These are phyloP conservation scores for Galleria mellonella DNA, from an alignment of 1,140 invertebrate genomes.

Conservation along the genomic window DNA sequence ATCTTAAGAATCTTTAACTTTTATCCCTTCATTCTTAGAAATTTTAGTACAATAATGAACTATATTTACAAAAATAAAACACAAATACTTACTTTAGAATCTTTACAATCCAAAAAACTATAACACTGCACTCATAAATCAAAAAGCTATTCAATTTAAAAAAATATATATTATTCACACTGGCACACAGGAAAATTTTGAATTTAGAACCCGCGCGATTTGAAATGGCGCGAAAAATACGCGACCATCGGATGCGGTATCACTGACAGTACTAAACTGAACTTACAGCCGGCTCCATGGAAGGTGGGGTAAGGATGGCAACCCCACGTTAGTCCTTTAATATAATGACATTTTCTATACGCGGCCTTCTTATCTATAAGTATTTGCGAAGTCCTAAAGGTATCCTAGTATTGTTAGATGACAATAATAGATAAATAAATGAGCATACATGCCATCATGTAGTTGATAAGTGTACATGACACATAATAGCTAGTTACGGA, in stretches of 20 bases:
- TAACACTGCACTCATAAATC: too few species aligned
- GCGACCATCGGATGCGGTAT: not conserved
- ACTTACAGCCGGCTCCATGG: not conserved
- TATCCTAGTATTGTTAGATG: not conserved
- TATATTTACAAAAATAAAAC: too few species aligned
- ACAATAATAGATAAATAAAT: too few species aligned
- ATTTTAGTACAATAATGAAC: too few species aligned
- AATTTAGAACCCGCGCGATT: not conserved
- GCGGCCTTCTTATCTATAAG: slow-evolving; percentile 1
- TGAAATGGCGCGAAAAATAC: not conserved
- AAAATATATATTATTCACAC: not conserved
- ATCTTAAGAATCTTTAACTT: too few species aligned
- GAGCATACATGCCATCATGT: too few species aligned
- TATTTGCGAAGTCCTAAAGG: slow-evolving; percentile 3
- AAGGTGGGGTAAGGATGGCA: not conserved
- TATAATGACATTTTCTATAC: slow-evolving; percentile 5
- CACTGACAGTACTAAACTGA: not conserved
- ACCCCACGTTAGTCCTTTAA: slow-evolving; percentile 2
- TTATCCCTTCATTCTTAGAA: too few species aligned
- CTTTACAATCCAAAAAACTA: too few species aligned
- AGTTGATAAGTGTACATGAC: too few species aligned
- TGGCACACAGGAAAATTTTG: not conserved
- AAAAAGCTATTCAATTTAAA: too few species aligned
- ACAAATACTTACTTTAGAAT: too few species aligned
- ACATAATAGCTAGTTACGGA: too few species aligned